A percentile compares a stretch with the other conserved stretches of the same genome.
Evolutionary conservation across 2,113 vertebrate genomes (phyloP).

Genomic region (Aepyceros melampus): DNA sequence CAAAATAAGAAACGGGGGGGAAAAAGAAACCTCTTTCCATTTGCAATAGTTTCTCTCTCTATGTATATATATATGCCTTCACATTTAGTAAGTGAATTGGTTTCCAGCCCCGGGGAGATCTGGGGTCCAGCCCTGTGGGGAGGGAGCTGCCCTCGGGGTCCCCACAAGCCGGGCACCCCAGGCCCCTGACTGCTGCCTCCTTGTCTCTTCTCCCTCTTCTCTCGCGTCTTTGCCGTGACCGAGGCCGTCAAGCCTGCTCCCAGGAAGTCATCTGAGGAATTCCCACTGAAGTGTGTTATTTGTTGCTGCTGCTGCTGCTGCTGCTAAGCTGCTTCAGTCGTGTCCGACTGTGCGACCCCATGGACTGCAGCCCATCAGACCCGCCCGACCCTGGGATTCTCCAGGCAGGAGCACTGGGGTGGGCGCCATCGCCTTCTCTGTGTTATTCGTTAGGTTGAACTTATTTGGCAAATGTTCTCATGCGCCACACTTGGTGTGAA

Average conservation of each 20-base stretch:
- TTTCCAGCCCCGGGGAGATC: neutral
- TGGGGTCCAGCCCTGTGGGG: neutral
- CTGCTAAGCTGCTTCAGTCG: no score
- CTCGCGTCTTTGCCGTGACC: rapidly evolving
- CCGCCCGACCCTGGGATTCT: no score
- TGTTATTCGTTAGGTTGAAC: neutral
- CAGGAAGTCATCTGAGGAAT: neutral
- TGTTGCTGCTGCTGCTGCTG: no score
- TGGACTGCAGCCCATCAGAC: no score
- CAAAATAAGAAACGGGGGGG: neutral
- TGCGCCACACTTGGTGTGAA: neutral
- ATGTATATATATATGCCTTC: neutral
- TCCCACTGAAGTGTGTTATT: neutral
- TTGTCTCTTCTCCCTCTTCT: neutral
- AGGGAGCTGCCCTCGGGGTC: neutral
- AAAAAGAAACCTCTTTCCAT: neutral
- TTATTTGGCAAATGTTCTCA: neutral
- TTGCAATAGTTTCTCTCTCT: neutral
- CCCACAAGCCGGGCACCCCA: rapidly evolving
- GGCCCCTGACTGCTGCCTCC: neutral
- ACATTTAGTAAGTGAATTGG: neutral
- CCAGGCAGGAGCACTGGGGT: no score
- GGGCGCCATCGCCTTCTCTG: no score
- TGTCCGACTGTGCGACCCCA: no score
- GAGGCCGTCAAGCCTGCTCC: neutral